Evolutionary conservation across 1,140 invertebrate genomes (phyloP).

Genomic region (Eriosoma lanigerum): DNA sequence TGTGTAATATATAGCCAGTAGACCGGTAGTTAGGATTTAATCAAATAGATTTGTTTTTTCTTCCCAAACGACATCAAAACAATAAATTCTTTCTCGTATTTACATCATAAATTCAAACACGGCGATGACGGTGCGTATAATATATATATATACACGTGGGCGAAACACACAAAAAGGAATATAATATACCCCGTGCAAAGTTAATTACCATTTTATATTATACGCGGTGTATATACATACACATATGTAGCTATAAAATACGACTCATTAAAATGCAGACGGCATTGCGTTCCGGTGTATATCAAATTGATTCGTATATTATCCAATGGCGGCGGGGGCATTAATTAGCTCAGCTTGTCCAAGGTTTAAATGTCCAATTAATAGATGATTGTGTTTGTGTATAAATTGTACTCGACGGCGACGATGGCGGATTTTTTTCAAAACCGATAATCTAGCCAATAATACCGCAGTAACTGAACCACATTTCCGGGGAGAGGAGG

Average conservation of each 20-base stretch:
- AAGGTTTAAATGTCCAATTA: constrained; percentile 39
- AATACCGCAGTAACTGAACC: too few relatives aligned
- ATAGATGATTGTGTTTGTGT: neutral
- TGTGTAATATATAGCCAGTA: too few relatives aligned
- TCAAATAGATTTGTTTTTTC: too few relatives aligned
- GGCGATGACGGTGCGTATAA: neutral
- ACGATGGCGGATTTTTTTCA: too few relatives aligned
- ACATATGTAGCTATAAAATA: too few relatives aligned
- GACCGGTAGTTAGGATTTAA: too few relatives aligned
- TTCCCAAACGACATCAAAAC: too few relatives aligned
- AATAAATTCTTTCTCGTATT: too few relatives aligned
- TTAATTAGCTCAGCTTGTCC: constrained; percentile 35
- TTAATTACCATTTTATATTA: constrained; percentile 21
- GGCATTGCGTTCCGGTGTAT: neutral
- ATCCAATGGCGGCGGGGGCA: neutral
- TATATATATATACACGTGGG: constrained; percentile 25
- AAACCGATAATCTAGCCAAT: too few relatives aligned
- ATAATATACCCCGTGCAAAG: neutral
- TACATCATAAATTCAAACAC: neutral
- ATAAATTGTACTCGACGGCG: neutral
- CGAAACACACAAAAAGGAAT: neutral
- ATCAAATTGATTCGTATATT: constrained; percentile 36
- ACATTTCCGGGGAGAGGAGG: too few relatives aligned
- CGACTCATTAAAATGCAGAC: constrained; percentile 39
- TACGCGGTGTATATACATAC: neutral